Evolutionary conservation across 1,140 invertebrate species (phyloP), one percentile per base, ranked within the genome.

Genomic region (Bombus consobrinus): DNA sequence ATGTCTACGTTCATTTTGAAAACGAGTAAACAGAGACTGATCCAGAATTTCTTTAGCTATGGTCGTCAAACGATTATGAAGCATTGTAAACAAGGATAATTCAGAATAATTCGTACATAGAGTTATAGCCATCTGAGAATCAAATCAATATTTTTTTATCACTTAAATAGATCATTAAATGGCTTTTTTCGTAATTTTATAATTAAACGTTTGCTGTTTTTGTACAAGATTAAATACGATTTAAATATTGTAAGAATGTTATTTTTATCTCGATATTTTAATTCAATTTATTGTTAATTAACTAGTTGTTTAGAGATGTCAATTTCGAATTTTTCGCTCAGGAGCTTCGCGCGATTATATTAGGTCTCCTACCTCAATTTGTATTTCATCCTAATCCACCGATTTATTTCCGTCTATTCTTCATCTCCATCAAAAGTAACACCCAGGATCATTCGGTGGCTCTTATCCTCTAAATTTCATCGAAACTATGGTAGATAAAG

Each of bases 301-400:
- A 59, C 25, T 39, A 15, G 57, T 71, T 75, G 9, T 47, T 79
- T 71, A 59, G n/a, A 69, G 41, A 32, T 75, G 64, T 69, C 47
- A 78, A 79, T 57, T 78, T 69, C 28, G 73, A 83, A 66, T 69
- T 32, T 62, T 18, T 78, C 82, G 74, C 37, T 78, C 37, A 78
- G 79, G n/a, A 79, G 32, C 18, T 47, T 53, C n/a, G 32, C 37
- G 37, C 53, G 39, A 71, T 18, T 34, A 71, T 57, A 69, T 37
- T n/a, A 53, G 72, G 47, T 53, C 64, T 78, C 41, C 74, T 83
- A 83, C 81, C 83, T 84, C 83, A 84, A 71, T 84, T 72, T 78
- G 62, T 53, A 39, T 69, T 59, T 80, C 68, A 80, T 72, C 47
- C 15, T 47, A 68, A 80, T 71, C 39, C 57, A 84, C 47, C 9